phyloP scores from a whole-genome alignment of 2,113 vertebrate genomes.

The Brachypodius melanocephalos region DNA sequence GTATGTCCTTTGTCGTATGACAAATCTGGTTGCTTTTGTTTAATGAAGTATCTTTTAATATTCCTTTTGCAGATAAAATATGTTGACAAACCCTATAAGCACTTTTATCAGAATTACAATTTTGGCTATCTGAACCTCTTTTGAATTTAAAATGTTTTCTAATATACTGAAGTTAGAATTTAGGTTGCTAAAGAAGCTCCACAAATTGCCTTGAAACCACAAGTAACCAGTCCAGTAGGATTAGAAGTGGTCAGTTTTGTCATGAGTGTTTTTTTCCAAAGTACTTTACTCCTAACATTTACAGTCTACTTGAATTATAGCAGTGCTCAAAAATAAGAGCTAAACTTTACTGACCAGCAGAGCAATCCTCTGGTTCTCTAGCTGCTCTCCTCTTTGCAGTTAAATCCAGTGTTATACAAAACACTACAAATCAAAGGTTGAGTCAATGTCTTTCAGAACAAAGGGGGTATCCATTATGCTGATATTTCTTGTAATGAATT shows the following conservation, averaged over 20 bases:
- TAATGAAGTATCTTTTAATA: not conserved
- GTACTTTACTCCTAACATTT: not conserved
- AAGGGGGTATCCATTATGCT: not conserved
- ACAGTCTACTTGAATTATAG: not conserved
- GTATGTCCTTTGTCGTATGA: not conserved
- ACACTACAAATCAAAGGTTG: not conserved
- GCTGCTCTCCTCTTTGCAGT: not conserved
- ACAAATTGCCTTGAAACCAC: not conserved
- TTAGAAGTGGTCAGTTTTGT: not conserved
- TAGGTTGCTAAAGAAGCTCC: not conserved
- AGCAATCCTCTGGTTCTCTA: not conserved
- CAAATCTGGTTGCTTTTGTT: not conserved
- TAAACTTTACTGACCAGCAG: not conserved
- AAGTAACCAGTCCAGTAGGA: not conserved
- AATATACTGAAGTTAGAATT: not conserved
- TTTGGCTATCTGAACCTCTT: not conserved
- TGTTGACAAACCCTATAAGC: not conserved
- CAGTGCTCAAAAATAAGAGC: not conserved
- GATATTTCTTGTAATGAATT: constrained; percentile 21
- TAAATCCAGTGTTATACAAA: not conserved
- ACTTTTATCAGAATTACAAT: not conserved
- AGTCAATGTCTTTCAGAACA: constrained; percentile 1
- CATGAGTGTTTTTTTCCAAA: not conserved
- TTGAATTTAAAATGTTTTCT: not conserved
- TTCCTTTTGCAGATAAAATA: not conserved